Evolutionary conservation across 1,140 invertebrate genomes (phyloP).

Genomic region (Drosophila gunungcola): DNA sequence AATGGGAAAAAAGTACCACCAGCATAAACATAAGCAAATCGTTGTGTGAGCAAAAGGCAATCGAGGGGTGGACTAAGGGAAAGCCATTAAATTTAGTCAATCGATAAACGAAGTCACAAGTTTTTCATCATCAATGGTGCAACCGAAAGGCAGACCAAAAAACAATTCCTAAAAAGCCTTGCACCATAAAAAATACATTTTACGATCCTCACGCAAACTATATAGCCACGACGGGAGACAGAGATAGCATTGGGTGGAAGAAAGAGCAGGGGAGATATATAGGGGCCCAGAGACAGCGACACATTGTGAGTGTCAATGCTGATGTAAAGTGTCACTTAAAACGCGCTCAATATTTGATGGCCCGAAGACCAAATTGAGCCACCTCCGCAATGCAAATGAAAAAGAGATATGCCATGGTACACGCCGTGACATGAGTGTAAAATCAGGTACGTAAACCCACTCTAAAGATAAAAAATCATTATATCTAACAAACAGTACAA

Average conservation of each 20-base stretch:
- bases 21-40: conserved; percentile 30
- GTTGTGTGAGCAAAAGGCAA: not conserved
- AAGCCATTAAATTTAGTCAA: conserved; percentile 51
- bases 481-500: too few relatives aligned
- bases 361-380: conserved; percentile 65
- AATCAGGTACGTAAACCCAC: too few relatives aligned
- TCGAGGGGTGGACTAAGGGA: conserved; percentile 3
- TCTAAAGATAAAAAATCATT: too few relatives aligned
- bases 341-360: conserved; percentile 75
- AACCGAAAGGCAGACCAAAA: conserved; percentile 9
- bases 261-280: not conserved
- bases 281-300: not conserved
- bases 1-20: conserved; percentile 10
- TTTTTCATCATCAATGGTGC: conserved; percentile 49
- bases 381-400: conserved; percentile 65
- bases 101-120: conserved; percentile 56
- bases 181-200: conserved; percentile 48
- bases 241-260: conserved; percentile 16
- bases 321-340: conserved; percentile 80
- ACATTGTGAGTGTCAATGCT: conserved; percentile 51
- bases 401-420: conserved; percentile 2
- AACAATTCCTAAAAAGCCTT: conserved; percentile 54
- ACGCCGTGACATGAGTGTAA: conserved; percentile 24
- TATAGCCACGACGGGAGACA: conserved; percentile 8
- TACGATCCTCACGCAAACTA: conserved; percentile 49